Base-by-base conservation (phyloP, 2,888 invertebrate genomes). In the Endomychus coccineus region DNA sequence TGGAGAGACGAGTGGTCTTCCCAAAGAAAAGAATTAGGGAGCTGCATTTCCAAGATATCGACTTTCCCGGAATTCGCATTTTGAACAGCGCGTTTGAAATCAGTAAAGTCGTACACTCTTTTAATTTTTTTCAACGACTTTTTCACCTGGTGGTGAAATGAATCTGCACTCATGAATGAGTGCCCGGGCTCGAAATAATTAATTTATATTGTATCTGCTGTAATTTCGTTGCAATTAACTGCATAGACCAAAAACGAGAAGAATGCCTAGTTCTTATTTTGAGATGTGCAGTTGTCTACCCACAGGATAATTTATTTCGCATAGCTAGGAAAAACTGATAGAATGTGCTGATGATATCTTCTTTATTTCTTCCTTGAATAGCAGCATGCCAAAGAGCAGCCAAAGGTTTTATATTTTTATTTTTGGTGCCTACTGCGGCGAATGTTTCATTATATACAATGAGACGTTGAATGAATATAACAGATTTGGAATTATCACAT, bases 371-470 rank as follows among this genome's bases (percentile, higher is more conserved):
- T 10, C 54, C 55, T n/a, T 53, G 34, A 24, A 52, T 50, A 9
- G 46, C 53, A 45, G 58, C 56, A 37, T 59, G 52, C 56, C 52
- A 53, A 5, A 51, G 27, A 15, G 33, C 34, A 6, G 48, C 50
- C 17, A 40, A 10, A 5, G 49, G 46, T 23, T 38, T 29, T 3
- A 6, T 10, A 6, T 27, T 2, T 17, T 3, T 9, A n/a, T n/a
- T n/a, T 24, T 40, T 42, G 36, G 42, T 46, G 5, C 49, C 49
- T 6, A 50, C 16, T 9, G 45, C 47, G n/a, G 51, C 50, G 34
- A 51, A 50, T 16, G 41, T 50, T 42, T 49, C 40, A 30, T 51
- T 49, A 27, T 36, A 51, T 4, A 39, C 46, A 17, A 48, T 42
- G n/a, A 48, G 30, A 21, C 48, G 23, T 35, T 29, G 42, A 9